Percentiles rank a stretch among this genome's conserved stretches.
phyloP scores from a whole-genome alignment of 1,140 invertebrate species.

The Bombus pascuorum region DNA sequence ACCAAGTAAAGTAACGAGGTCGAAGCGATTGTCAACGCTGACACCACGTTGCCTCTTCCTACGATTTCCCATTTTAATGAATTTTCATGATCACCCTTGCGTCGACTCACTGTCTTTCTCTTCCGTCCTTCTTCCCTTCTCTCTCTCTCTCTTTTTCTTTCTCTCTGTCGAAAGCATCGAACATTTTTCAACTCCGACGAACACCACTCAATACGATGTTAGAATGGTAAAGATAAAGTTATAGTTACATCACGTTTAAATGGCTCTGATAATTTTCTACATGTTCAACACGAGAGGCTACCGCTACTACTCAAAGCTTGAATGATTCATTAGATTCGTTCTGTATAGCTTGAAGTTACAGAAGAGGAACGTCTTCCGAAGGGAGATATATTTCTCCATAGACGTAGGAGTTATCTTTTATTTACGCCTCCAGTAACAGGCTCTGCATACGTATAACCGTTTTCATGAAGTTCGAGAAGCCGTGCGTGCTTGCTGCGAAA shows the following conservation, averaged over 20 bases:
- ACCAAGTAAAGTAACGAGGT: conserved; percentile 17
- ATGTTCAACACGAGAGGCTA: not conserved
- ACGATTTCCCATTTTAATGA: conserved; percentile 19
- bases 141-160: not conserved
- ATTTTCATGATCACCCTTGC: conserved; percentile 16
- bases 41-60: conserved; percentile 5
- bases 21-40: conserved; percentile 14
- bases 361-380: not conserved
- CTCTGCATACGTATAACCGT: not conserved
- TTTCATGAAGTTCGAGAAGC: conserved; percentile 21
- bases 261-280: not conserved
- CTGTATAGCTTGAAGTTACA: too few relatives aligned
- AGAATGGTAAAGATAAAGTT: not conserved
- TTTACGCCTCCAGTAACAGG: not conserved
- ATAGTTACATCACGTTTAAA: not conserved
- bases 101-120: too few relatives aligned
- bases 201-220: too few relatives aligned
- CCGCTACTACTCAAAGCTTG: not conserved
- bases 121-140: too few relatives aligned
- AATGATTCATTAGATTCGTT: not conserved
- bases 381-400: not conserved
- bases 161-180: not conserved
- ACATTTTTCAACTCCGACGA: too few relatives aligned
- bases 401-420: conserved; percentile 12
- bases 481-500: not conserved